These are phyloP conservation scores for Rhinogobius similis DNA, from an alignment of 2,113 vertebrate species.

Conservation along the genomic window DNA sequence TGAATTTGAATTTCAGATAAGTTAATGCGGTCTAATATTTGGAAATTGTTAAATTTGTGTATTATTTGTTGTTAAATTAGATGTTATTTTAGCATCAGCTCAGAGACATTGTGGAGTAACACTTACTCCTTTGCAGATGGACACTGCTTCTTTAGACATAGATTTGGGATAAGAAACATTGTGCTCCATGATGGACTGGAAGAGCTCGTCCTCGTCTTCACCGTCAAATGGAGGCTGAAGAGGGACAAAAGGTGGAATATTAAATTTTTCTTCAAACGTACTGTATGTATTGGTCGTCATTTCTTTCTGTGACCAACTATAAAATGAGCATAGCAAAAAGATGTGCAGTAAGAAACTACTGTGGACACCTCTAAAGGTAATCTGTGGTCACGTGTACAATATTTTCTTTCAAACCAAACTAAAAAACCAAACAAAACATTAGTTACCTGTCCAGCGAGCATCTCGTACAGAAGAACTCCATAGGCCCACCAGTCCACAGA, in stretches of 20 bases:
- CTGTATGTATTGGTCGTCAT: no score
- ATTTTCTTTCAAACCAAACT: background rate
- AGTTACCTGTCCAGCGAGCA: constrained; percentile 95
- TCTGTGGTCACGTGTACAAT: no score
- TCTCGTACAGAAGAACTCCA: constrained; percentile 94
- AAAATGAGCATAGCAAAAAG: no score
- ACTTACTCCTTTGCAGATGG: constrained; percentile 92
- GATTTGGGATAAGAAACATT: constrained; percentile 98
- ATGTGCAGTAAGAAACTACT: no score
- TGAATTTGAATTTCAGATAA: background rate
- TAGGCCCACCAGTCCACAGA: constrained; percentile 99
- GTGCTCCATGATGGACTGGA: constrained; percentile 99
- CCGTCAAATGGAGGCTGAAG: constrained; percentile 94
- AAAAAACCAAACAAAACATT: background rate
- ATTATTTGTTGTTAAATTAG: background rate
- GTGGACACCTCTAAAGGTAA: no score
- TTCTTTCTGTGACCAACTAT: no score
- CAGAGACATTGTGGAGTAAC: background rate
- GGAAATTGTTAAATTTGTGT: background rate
- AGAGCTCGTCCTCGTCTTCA: constrained; percentile 96
- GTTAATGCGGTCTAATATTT: background rate
- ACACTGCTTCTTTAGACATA: constrained; percentile 95
- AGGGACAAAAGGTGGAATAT: background rate
- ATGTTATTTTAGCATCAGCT: background rate
- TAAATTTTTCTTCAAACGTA: background rate